phyloP scores from a whole-genome alignment of 2,888 invertebrate genomes.

The Hydroisotoma schaefferi region DNA sequence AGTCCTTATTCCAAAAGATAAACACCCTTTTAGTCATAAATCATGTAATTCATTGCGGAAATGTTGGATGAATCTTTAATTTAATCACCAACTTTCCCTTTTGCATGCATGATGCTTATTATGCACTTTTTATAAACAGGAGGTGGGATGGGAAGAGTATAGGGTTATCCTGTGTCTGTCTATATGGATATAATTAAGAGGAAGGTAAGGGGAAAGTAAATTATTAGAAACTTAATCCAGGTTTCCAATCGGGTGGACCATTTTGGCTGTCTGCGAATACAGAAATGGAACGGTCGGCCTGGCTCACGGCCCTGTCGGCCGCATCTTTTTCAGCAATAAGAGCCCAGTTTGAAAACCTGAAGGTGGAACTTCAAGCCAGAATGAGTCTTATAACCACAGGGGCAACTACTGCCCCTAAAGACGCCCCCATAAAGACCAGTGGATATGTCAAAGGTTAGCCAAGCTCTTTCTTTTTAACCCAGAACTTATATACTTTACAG shows the following conservation, averaged over 20 bases:
- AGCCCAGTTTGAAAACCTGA: slow-evolving; percentile 61
- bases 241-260: slow-evolving; percentile 57
- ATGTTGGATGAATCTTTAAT: no score
- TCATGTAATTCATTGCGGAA: no score
- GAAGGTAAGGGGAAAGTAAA: no score
- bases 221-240: no score
- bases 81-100: no score
- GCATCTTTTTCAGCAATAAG: slow-evolving; percentile 81
- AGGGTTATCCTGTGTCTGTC: slow-evolving; percentile 3
- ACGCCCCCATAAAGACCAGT: slow-evolving; percentile 22
- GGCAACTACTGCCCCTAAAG: not conserved
- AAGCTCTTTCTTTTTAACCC: not conserved
- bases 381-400: not conserved
- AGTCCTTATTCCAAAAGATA: no score
- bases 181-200: no score
- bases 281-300: slow-evolving; percentile 75
- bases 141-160: not conserved
- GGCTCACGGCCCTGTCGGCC: slow-evolving; percentile 70
- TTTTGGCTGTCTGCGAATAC: slow-evolving; percentile 77
- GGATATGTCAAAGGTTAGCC: slow-evolving; percentile 47
- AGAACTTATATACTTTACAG: not conserved
- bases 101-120: no score
- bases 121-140: no score
- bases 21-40: no score
- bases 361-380: slow-evolving; percentile 50